phyloP scores from a whole-genome alignment of 2,888 invertebrate genomes.

The Neoaliturus tenellus region DNA sequence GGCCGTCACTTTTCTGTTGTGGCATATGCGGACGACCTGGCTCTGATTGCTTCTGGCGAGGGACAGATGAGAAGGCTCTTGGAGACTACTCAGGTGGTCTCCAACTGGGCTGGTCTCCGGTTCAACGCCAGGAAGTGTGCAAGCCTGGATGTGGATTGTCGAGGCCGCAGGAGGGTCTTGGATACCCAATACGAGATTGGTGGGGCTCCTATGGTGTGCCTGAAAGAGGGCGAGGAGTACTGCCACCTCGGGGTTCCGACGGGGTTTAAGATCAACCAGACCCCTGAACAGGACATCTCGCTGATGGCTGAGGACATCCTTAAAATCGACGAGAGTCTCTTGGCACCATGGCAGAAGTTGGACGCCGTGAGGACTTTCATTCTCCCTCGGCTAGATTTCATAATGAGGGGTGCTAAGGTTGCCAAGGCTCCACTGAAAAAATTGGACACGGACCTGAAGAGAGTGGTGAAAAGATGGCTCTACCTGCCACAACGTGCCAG shows the following conservation, averaged over 20 bases:
- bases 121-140: constrained; percentile 7
- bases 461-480: constrained; percentile 66
- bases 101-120: not conserved
- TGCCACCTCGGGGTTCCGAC: too few relatives aligned
- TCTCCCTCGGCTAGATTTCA: constrained; percentile 67
- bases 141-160: not conserved
- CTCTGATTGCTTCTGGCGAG: not conserved
- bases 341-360: constrained; percentile 64
- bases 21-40: constrained; percentile 32
- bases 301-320: constrained; percentile 2
- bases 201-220: not conserved
- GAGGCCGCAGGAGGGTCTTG: not conserved
- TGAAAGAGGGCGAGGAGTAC: constrained; percentile 18
- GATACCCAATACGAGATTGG: too few relatives aligned
- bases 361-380: constrained; percentile 64
- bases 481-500: constrained; percentile 68
- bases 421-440: constrained; percentile 63
- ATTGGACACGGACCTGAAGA: constrained; percentile 66
- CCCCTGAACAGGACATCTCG: constrained; percentile 39
- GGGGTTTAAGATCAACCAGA: too few relatives aligned
- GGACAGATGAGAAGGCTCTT: not conserved
- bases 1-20: not conserved
- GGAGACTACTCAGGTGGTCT: not conserved
- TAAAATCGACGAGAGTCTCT: constrained; percentile 57
- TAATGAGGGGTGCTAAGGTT: constrained; percentile 66